A percentile compares a stretch with the other conserved stretches of the same genome.
Conservation (phyloP, 2,888 invertebrate species). For the Troglohyphantes excavatus region DNA sequence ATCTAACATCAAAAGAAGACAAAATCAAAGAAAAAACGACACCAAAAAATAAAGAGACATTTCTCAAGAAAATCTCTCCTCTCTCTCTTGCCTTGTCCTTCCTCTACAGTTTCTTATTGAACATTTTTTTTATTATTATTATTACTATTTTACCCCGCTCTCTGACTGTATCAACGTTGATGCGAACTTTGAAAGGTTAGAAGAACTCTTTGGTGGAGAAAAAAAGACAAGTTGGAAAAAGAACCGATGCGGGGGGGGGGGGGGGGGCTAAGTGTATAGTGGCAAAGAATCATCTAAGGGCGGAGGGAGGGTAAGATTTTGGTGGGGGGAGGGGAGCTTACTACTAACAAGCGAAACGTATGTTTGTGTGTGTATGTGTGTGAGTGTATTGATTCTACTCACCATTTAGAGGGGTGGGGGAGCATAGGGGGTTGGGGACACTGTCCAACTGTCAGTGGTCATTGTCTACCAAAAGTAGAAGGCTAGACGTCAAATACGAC, state of each 20-base stretch:
- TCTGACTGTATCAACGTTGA: slow-evolving; percentile 62
- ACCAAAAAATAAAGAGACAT: slow-evolving; percentile 41
- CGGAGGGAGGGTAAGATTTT: slow-evolving; percentile 38
- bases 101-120: slow-evolving; percentile 61
- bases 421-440: slow-evolving; percentile 1
- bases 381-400: slow-evolving; percentile 67
- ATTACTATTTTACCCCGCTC: slow-evolving; percentile 14
- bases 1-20: slow-evolving; percentile 1
- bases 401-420: slow-evolving; percentile 66
- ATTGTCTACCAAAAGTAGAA: slow-evolving; percentile 60
- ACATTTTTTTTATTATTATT: slow-evolving; percentile 44
- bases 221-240: not conserved
- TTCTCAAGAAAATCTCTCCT: slow-evolving; percentile 35
- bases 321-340: slow-evolving; percentile 43
- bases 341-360: slow-evolving; percentile 72
- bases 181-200: slow-evolving; percentile 77
- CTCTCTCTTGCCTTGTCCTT: not conserved
- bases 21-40: not conserved
- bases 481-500: slow-evolving; percentile 52
- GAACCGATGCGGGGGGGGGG: slow-evolving; percentile 1
- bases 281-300: slow-evolving; percentile 56
- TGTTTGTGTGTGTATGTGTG: slow-evolving; percentile 60
- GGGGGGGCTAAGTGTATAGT: slow-evolving; percentile 58
- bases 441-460: slow-evolving; percentile 75
- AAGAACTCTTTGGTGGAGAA: slow-evolving; percentile 44